These are phyloP conservation scores for Manduca sexta DNA, from an alignment of 1,140 invertebrate genomes.

Conservation along the genomic window DNA sequence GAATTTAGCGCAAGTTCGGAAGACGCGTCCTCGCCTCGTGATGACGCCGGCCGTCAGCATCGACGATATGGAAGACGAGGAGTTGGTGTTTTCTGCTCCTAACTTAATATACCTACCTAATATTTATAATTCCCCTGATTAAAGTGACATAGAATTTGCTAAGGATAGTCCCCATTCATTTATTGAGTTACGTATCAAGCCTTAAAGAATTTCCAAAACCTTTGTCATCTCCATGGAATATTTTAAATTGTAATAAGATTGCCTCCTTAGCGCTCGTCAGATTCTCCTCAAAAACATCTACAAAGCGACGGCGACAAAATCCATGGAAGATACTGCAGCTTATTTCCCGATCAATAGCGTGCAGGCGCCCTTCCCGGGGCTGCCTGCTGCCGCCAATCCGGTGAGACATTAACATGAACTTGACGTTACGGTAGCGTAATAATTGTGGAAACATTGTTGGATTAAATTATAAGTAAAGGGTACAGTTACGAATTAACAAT, in stretches of 20 bases:
- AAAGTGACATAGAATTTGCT: too few relatives aligned
- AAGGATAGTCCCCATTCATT: too few relatives aligned
- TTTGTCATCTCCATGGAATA: too few relatives aligned
- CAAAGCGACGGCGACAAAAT: slow-evolving; percentile 12
- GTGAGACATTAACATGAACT: background rate
- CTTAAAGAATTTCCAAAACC: too few relatives aligned
- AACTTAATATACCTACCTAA: too few relatives aligned
- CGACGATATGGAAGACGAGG: slow-evolving; percentile 53
- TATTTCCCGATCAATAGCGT: background rate
- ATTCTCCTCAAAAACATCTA: slow-evolving; percentile 27
- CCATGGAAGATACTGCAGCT: slow-evolving; percentile 9
- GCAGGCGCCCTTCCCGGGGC: background rate
- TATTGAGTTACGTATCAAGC: too few relatives aligned
- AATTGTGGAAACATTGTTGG: too few relatives aligned
- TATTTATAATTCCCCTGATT: too few relatives aligned
- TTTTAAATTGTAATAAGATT: too few relatives aligned
- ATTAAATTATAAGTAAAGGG: too few relatives aligned
- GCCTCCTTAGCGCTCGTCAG: slow-evolving; percentile 30
- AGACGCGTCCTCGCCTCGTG: slow-evolving; percentile 55
- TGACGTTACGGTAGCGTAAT: too few relatives aligned
- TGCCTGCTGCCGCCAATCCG: background rate
- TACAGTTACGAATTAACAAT: too few relatives aligned
- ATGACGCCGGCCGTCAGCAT: slow-evolving; percentile 62
- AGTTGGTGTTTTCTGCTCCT: slow-evolving; percentile 21
- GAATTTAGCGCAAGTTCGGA: slow-evolving; percentile 31